Conservation (phyloP, 1,140 invertebrate genomes). For the Trichonephila inaurata region DNA sequence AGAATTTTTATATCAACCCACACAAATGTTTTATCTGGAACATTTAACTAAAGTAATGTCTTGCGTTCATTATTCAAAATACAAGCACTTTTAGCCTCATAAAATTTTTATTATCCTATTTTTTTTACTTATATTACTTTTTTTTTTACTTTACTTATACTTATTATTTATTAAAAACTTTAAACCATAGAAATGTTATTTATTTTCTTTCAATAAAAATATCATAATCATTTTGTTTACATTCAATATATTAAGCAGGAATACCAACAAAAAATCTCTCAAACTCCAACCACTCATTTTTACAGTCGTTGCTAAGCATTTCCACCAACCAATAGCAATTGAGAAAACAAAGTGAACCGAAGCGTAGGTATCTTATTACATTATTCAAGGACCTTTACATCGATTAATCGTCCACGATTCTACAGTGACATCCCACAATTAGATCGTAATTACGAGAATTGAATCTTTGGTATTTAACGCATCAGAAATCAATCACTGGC, state of each 20-base stretch:
- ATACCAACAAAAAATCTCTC: not conserved
- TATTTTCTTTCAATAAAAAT: too few species aligned
- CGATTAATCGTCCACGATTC: conserved; percentile 25
- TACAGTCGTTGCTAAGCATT: not conserved
- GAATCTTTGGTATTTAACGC: conserved; percentile 31
- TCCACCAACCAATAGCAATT: conserved; percentile 1
- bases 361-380: conserved; percentile 9
- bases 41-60: too few species aligned
- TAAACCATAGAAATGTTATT: too few species aligned
- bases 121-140: too few species aligned
- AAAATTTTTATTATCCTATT: too few species aligned
- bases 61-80: too few species aligned
- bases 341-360: not conserved
- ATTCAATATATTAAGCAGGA: not conserved
- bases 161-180: too few species aligned
- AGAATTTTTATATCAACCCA: too few species aligned
- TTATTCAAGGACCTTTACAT: conserved; percentile 35
- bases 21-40: too few species aligned
- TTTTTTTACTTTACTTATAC: too few species aligned
- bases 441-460: conserved; percentile 36
- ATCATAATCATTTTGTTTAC: not conserved
- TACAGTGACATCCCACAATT: conserved; percentile 34
- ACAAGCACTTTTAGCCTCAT: too few species aligned
- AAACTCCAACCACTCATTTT: not conserved
- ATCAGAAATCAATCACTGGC: conserved; percentile 35